A percentile compares a stretch with the other conserved stretches of the same genome.
Evolutionary conservation across 1,140 invertebrate species (phyloP).

Genomic region (Drosophila athabasca): DNA sequence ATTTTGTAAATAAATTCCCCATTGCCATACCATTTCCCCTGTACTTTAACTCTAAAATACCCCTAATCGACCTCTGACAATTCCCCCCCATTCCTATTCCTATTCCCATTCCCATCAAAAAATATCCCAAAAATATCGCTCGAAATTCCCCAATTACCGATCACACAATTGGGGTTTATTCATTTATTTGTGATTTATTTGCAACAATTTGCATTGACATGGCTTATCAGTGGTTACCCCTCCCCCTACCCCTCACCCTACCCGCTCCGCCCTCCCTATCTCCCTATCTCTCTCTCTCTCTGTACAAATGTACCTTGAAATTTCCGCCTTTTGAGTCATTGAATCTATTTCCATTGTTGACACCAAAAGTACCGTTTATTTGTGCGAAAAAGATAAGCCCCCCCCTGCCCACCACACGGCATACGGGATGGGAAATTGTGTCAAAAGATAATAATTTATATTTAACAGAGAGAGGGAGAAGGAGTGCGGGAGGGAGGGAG

Average conservation of each 20-base stretch:
- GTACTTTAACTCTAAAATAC: no score
- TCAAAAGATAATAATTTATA: slow-evolving; percentile 64
- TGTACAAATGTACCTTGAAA: slow-evolving; percentile 9
- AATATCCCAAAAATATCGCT: no score
- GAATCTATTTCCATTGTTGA: slow-evolving; percentile 72
- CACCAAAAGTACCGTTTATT: slow-evolving; percentile 36
- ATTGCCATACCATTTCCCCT: no score
- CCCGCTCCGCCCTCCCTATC: no score
- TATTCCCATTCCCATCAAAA: neutral
- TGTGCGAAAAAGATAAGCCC: slow-evolving; percentile 50
- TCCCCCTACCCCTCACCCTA: no score
- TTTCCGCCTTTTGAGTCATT: slow-evolving; percentile 49
- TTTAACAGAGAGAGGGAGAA: neutral
- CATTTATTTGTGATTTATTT: slow-evolving; percentile 14
- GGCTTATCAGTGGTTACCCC: slow-evolving; percentile 41
- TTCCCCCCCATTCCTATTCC: slow-evolving; percentile 22
- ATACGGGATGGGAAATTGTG: slow-evolving; percentile 52
- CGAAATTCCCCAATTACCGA: slow-evolving; percentile 13
- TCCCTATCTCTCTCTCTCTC: no score
- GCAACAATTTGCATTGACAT: slow-evolving; percentile 25
- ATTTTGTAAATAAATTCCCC: no score
- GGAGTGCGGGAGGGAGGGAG: neutral
- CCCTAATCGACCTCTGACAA: neutral
- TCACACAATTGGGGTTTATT: slow-evolving; percentile 39
- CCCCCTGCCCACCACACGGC: neutral